A percentile compares a stretch with the other conserved stretches of the same genome.
Conservation (phyloP, 2,888 invertebrate species). For the Drosophila greeni region DNA sequence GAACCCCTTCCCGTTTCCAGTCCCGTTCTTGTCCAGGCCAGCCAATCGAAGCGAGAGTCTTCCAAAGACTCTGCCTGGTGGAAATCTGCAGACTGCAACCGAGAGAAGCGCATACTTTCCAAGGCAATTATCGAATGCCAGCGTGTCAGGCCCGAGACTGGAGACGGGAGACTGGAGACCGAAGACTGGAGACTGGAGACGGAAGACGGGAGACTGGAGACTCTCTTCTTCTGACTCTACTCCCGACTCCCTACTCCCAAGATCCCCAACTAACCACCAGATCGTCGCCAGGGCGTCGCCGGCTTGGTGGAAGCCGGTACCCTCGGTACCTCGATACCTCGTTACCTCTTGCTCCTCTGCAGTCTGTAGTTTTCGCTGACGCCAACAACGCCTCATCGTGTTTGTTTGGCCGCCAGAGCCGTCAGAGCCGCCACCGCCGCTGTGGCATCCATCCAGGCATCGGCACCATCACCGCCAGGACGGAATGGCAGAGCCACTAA, state of each 20-base stretch:
- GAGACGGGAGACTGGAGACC: not conserved
- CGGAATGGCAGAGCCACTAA: conserved; percentile 10
- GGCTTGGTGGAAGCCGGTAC: conserved; percentile 34
- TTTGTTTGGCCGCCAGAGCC: conserved; percentile 72
- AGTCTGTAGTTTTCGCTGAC: conserved; percentile 73
- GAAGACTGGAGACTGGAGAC: conserved; percentile 5
- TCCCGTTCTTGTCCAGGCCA: conserved; percentile 31
- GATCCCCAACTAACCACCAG: conserved; percentile 6
- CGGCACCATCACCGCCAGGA: conserved; percentile 15
- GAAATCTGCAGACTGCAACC: conserved; percentile 12
- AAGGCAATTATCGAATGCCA: conserved; percentile 74
- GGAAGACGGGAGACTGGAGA: not conserved
- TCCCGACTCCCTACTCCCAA: not conserved
- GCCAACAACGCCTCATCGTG: conserved; percentile 77
- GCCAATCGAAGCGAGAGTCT: conserved; percentile 59
- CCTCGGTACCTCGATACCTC: too few relatives aligned
- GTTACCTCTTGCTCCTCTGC: conserved; percentile 59
- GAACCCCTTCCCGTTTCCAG: not conserved
- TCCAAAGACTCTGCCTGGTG: not conserved
- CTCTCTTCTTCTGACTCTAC: not conserved
- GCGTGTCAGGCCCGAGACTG: conserved; percentile 52
- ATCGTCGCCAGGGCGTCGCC: conserved; percentile 68
- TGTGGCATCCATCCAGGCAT: conserved; percentile 21
- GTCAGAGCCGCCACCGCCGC: conserved; percentile 71
- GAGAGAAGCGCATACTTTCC: conserved; percentile 67